Base-by-base conservation (phyloP, 2,888 invertebrate species). In the Calephelis perditalis region DNA sequence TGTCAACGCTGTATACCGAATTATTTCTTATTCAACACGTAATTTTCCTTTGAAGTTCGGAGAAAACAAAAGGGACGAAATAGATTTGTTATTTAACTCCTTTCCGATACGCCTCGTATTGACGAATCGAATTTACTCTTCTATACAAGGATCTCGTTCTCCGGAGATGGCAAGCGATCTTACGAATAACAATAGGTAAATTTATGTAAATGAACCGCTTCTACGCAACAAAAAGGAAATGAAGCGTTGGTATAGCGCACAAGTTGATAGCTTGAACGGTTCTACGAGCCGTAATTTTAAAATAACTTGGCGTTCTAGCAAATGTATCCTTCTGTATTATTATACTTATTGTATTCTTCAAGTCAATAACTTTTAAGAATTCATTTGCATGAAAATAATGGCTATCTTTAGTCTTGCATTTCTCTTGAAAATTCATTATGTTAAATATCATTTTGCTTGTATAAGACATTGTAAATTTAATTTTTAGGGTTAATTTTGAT, bases 101-200 rank as follows among this genome's bases (percentile, higher is more conserved):
- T 89, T 90, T 90, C 86, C 87, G 86, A 90, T 89, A 88, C 82
- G 75, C 82, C 84, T 83, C 82, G 86, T 85, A 85, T 82, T 78
- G 79, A 71, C 81, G 79, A 79, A 84, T 80, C 81, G 82, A 87
- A 87, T 87, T 87, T 84, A 80, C 86, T 81, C 74, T 77, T 78
- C 76, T 79, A 68, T 72, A 70, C 70, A 71, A 71, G 71, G 77
- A 80, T 78, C 77, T 79, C 77, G 73, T 78, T 79, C 77, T 52
- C 73, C 67, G 72, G 68, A 80, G 79, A 82, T 77, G 77, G 79
- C 74, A 73, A 72, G 70, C 78, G 74, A 77, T 75, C 73, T 69
- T 71, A 60, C 68, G 82, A 84, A 85, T 85, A 85, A 89, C 87
- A 88, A 89, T 86, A 86, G 84, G 82, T 86, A 86, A 87, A 87